Evolutionary conservation across 2,797 vertebrate species (phyloP), one percentile per base, ranked within the genome.

Genomic region (Delichon dasypus): DNA sequence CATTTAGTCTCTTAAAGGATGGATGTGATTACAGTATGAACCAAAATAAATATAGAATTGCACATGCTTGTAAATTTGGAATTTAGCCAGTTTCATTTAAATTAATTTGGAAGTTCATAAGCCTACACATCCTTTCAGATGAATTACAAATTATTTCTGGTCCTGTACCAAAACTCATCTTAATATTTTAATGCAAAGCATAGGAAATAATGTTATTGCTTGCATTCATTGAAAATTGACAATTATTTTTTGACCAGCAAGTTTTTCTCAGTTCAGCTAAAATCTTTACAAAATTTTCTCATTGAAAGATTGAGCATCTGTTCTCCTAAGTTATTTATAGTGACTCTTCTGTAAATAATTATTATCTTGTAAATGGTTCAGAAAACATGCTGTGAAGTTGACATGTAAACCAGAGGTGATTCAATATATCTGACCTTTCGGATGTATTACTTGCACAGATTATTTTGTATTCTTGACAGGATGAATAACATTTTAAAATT

Each of bases 221-320:
- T 62, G 27, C 27, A 58, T 54, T 68, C 13, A 50, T 7, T 80
- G 55, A 66, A 83, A 82, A 40, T 1, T 21, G 16, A n/a, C 21
- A 68, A 65, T 22, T 70, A 11, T 60, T 66, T 87, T 62, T 58
- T 84, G 10, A 45, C 5, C 3, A 7, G 2, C 36, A 80, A 51
- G 2, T 48, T 71, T 86, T 55, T 25, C 5, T 54, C 10, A 55
- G 61, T 83, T 57, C 14, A 67, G 18, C 7, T 64, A 55, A 71
- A 73, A 62, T 0, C 1, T 55, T 81, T 67, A 19, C 4, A 62
- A 82, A 64, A 20, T 0, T 0, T 42, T 5, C 38, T 75, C 12
- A 44, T 42, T 0, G 21, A 82, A 75, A 51, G 9, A n/a, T 21
- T 27, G 2, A 81, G 1, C 36, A 32, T 40, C 7, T n/a, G 1